These are phyloP conservation scores for Trilocha varians DNA, from an alignment of 2,888 invertebrate genomes.

Conservation along the genomic window DNA sequence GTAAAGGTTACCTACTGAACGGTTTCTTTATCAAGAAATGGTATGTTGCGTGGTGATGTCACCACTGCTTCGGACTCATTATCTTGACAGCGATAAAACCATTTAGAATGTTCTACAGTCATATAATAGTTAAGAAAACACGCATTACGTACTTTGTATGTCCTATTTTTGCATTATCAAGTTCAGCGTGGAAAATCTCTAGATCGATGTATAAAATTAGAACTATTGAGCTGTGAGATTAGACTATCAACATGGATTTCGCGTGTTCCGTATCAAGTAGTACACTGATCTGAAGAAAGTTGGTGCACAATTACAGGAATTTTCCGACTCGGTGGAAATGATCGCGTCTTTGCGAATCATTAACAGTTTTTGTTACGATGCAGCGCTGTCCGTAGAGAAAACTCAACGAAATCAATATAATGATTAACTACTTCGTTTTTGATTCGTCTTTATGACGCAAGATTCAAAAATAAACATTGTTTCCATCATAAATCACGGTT, in stretches of 20 bases:
- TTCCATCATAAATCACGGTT: not conserved
- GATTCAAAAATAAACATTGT: conserved; percentile 7
- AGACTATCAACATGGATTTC: conserved; percentile 23
- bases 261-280: conserved; percentile 39
- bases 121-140: conserved; percentile 31
- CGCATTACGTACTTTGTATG: conserved; percentile 9
- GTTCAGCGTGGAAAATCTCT: no score
- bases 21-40: conserved; percentile 59
- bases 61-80: conserved; percentile 51
- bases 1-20: conserved; percentile 53
- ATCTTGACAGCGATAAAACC: conserved; percentile 59
- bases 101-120: conserved; percentile 48
- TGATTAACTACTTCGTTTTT: not conserved
- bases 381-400: conserved; percentile 41
- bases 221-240: no score
- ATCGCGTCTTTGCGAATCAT: conserved; percentile 63
- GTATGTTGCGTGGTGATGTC: conserved; percentile 59
- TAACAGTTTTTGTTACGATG: conserved; percentile 52
- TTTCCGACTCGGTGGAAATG: conserved; percentile 67
- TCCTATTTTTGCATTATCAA: conserved; percentile 10
- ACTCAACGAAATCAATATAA: conserved; percentile 11
- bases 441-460: conserved; percentile 9
- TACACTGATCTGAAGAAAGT: conserved; percentile 59
- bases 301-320: conserved; percentile 61
- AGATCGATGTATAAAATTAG: no score